These are phyloP conservation scores for Coracias cyanogaster DNA, from an alignment of 2,797 vertebrate species.

Conservation along the genomic window DNA sequence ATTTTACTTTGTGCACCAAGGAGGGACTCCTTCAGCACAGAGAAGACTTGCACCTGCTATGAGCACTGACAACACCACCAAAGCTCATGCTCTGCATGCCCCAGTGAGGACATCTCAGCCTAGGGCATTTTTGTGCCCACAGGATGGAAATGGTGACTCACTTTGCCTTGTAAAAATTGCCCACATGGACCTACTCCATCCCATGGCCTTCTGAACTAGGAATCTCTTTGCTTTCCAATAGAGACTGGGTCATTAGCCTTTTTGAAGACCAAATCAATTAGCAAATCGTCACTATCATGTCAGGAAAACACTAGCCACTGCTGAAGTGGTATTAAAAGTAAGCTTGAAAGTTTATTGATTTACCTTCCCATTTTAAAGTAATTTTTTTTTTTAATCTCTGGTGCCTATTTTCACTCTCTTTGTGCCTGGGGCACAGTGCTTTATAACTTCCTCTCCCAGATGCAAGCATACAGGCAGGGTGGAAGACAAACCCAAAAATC, in stretches of 20 bases:
- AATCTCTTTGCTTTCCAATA: not conserved
- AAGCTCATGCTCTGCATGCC: not conserved
- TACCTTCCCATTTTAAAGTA: not conserved
- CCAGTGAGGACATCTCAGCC: not conserved
- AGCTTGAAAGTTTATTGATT: not conserved
- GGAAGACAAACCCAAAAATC: not conserved
- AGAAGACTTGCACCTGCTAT: not conserved
- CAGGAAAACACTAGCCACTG: not conserved
- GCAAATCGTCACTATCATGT: not conserved
- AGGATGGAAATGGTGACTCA: not conserved
- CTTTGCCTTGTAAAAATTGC: not conserved
- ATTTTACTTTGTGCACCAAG: not conserved
- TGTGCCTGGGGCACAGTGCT: not conserved
- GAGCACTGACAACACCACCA: not conserved
- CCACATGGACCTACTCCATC: not conserved
- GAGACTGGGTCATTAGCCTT: not conserved
- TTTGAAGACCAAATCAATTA: not conserved
- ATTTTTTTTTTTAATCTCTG: not conserved
- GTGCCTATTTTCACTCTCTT: not conserved
- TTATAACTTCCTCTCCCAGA: not conserved
- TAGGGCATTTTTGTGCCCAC: not conserved
- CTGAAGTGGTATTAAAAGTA: not conserved
- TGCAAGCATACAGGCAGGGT: not conserved
- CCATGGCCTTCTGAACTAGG: not conserved
- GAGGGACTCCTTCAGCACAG: not conserved